Percentiles rank a stretch among this genome's conserved stretches.
Conservation (phyloP, 2,113 vertebrate genomes). For the Esox niger region DNA sequence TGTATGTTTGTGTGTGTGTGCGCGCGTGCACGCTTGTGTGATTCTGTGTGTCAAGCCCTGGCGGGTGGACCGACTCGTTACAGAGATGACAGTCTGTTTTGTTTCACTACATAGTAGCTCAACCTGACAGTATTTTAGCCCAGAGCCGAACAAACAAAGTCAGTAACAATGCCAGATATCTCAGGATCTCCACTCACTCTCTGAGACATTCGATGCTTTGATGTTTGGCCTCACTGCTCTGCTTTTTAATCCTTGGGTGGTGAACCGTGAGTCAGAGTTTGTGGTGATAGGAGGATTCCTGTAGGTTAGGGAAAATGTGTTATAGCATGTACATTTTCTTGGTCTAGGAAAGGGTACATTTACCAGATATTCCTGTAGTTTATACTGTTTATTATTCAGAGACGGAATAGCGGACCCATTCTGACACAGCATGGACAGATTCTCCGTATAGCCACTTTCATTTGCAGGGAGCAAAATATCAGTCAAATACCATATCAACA, state of each 20-base stretch:
- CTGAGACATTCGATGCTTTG: conserved; percentile 1
- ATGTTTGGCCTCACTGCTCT: conserved; percentile 48
- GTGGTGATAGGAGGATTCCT: not conserved
- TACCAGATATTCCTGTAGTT: too few species aligned
- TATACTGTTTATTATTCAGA: too few species aligned
- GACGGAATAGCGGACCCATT: too few species aligned
- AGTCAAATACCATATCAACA: not conserved
- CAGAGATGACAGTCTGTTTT: conserved; percentile 72
- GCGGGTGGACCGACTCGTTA: conserved; percentile 61
- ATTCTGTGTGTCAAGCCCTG: conserved; percentile 35
- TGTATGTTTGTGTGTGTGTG: too few species aligned
- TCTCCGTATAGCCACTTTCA: too few species aligned
- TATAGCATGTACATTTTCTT: too few species aligned
- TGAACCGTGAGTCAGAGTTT: conserved; percentile 8
- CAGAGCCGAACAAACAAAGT: conserved; percentile 70
- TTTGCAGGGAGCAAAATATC: too few species aligned
- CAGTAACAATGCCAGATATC: conserved; percentile 57
- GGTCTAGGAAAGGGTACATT: too few species aligned
- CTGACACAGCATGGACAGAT: too few species aligned
- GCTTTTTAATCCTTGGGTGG: conserved; percentile 19
- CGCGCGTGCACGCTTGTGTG: not conserved
- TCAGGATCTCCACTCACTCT: conserved; percentile 41
- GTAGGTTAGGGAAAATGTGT: too few species aligned
- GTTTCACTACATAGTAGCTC: conserved; percentile 61
- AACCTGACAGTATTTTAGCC: conserved; percentile 65